phyloP scores from a whole-genome alignment of 2,888 invertebrate species.

The Rhaphigaster nebulosa region DNA sequence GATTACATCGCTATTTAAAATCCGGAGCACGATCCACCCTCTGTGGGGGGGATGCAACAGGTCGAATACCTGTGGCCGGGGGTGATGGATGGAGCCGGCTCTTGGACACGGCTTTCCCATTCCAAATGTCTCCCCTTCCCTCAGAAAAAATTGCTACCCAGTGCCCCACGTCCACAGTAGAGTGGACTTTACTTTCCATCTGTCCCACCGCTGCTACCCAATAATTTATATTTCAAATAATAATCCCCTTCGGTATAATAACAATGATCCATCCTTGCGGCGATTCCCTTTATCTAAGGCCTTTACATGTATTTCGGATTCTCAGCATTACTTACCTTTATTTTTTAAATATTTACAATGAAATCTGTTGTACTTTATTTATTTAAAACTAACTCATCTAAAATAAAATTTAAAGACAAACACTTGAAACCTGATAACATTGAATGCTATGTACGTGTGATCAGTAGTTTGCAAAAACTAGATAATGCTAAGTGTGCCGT shows the following conservation, averaged over 20 bases:
- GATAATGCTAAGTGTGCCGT: too few relatives aligned
- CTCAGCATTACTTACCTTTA: background rate
- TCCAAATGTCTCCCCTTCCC: constrained; percentile 27
- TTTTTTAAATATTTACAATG: background rate
- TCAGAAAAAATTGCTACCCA: constrained; percentile 35
- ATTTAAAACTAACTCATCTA: too few relatives aligned
- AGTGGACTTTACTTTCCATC: background rate
- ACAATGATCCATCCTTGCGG: background rate
- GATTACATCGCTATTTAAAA: background rate
- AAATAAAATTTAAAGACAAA: too few relatives aligned
- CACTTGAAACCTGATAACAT: too few relatives aligned
- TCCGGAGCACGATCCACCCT: background rate
- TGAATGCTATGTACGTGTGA: too few relatives aligned
- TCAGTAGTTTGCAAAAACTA: too few relatives aligned
- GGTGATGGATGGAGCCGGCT: constrained; percentile 14
- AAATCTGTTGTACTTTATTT: background rate
- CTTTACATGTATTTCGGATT: too few relatives aligned
- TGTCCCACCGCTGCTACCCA: background rate
- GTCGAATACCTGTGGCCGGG: constrained; percentile 42
- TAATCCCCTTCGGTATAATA: background rate
- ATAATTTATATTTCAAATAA: constrained; percentile 36
- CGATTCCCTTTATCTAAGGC: background rate
- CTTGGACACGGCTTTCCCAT: constrained; percentile 25
- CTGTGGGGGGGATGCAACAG: background rate
- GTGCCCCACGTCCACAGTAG: background rate